These are phyloP conservation scores for Nemurella pictetii DNA, from an alignment of 2,888 invertebrate species.

Conservation along the genomic window DNA sequence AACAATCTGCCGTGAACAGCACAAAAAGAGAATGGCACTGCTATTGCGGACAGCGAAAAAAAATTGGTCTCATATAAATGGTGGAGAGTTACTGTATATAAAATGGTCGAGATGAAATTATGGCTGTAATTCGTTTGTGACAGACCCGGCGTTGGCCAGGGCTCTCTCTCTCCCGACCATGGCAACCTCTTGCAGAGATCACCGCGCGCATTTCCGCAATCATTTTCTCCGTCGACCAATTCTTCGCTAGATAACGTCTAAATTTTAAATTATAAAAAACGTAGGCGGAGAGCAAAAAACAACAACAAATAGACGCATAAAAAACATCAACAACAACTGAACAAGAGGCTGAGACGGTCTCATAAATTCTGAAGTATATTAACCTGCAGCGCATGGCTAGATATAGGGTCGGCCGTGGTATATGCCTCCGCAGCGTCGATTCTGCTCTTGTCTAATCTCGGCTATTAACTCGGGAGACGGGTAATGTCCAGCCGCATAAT, in stretches of 20 bases:
- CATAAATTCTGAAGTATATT: conserved; percentile 20
- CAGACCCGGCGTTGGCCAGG: not conserved
- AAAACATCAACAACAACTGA: not conserved
- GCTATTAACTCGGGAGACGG: conserved; percentile 27
- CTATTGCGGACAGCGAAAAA: not conserved
- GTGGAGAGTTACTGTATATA: not conserved
- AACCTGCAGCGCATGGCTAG: not conserved
- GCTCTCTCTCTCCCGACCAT: not conserved
- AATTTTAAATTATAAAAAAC: conserved; percentile 23
- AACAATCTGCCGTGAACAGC: not conserved
- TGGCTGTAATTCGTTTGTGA: conserved; percentile 35
- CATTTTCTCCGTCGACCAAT: conserved; percentile 31
- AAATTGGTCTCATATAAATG: not conserved
- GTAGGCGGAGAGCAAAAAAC: not conserved
- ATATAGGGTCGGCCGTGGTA: conserved; percentile 3
- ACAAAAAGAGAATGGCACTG: conserved; percentile 27
- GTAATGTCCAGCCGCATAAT: conserved; percentile 21
- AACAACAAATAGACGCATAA: not conserved
- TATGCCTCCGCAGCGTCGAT: not conserved
- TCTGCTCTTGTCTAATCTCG: conserved; percentile 23
- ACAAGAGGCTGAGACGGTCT: not conserved
- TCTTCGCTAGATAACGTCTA: conserved; percentile 24
- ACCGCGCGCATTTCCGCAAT: conserved; percentile 35
- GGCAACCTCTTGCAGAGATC: not conserved
- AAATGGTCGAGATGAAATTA: conserved; percentile 32